A percentile compares a stretch with the other conserved stretches of the same genome.
Conservation (phyloP, 1,140 invertebrate species). For the Propsilocerus akamusi region DNA sequence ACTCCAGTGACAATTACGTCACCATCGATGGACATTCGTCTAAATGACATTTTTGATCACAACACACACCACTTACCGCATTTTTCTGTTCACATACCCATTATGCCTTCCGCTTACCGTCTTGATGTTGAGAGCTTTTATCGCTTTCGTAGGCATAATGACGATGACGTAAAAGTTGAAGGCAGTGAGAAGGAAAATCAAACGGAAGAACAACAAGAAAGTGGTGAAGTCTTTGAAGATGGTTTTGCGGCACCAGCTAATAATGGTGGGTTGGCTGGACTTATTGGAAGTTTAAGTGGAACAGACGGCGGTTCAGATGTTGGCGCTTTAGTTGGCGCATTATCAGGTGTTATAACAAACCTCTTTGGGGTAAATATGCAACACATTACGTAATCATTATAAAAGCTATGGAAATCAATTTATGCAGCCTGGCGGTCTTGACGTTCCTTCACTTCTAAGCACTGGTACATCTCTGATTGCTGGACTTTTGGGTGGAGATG, state of each 20-base stretch:
- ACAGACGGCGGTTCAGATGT: slow-evolving; percentile 21
- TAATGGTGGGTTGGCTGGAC: slow-evolving; percentile 24
- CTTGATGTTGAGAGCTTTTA: neutral
- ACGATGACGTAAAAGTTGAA: slow-evolving; percentile 16
- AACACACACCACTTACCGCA: neutral
- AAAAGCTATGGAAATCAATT: no score
- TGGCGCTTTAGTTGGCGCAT: slow-evolving; percentile 21
- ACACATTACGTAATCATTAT: no score
- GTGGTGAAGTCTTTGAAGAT: slow-evolving; percentile 8
- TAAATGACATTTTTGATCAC: neutral
- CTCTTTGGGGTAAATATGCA: slow-evolving; percentile 27
- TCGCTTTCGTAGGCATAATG: slow-evolving; percentile 12
- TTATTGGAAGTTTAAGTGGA: slow-evolving; percentile 26
- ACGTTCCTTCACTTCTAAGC: slow-evolving; percentile 20
- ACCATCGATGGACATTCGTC: neutral
- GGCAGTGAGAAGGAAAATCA: slow-evolving; percentile 9
- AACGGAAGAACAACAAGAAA: slow-evolving; percentile 1
- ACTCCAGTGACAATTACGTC: neutral
- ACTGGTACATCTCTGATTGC: slow-evolving; percentile 19
- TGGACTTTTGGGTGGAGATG: slow-evolving; percentile 24
- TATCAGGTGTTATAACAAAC: slow-evolving; percentile 25
- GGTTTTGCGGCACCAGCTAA: neutral
- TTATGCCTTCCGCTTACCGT: no score
- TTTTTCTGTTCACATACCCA: neutral
- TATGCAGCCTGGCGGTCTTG: slow-evolving; percentile 22